Evolutionary conservation across 2,888 invertebrate species (phyloP), one percentile per base, ranked within the genome.

Genomic region (Glomeris marginata): DNA sequence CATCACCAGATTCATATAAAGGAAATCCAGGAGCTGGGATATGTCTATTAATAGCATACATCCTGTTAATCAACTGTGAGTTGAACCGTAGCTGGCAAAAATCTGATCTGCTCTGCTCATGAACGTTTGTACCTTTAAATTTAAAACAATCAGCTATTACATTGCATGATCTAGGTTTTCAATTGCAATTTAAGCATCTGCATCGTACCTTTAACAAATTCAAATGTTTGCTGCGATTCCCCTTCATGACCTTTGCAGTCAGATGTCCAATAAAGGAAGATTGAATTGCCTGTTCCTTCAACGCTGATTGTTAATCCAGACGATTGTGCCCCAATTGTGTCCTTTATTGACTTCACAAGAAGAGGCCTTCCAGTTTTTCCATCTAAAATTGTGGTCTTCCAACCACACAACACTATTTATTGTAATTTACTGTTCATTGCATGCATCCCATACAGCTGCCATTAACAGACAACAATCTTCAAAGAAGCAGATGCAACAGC

Each of bases 241-340:
- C 66, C 66, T 48, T 65, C 63, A 54, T 64, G 64, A 11, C 63
- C 64, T 66, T 72, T 63, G 59, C 81, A 81, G 59, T 82, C 78
- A 1, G 78, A 75, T 34, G 78, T 76, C 84, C 84, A 86, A 62
- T 80, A 81, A 1, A 85, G 64, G 61, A 81, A 84, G 63, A 82
- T 74, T 63, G 86, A 85, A 57, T 81, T 80, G 1, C 84, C 84
- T 55, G 70, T 71, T 8, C 72, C 73, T 56, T 76, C 73, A 52
- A 75, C 70, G 15, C 74, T 73, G 41, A 79, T 59, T 1, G 75
- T 71, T 22, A 78, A 62, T 11, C 75, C 76, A 18, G 74, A 74
- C 62, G 74, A 72, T 63, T 77, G 78, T 1, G 75, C 72, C 15
- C 76, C 76, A 36, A 77, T 67, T 16, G 73, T 75, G 57, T 78